A percentile compares a stretch with the other conserved stretches of the same genome.
phyloP scores from a whole-genome alignment of 2,888 invertebrate genomes.

The Germaria angustata region DNA sequence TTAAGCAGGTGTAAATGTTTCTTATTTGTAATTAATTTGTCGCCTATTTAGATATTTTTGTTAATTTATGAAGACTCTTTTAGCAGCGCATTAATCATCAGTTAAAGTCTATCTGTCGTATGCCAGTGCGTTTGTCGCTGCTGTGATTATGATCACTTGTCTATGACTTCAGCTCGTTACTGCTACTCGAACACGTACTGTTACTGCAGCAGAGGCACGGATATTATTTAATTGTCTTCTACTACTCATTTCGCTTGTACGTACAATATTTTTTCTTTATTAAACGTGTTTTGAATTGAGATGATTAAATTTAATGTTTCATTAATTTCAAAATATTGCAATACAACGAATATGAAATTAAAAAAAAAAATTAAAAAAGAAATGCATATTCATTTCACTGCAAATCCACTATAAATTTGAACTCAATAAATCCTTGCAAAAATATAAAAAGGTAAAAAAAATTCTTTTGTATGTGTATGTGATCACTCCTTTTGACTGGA shows the following conservation, averaged over 20 bases:
- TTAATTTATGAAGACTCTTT: conserved; percentile 27
- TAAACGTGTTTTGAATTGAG: conserved; percentile 36
- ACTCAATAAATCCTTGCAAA: no score
- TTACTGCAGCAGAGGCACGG: conserved; percentile 2
- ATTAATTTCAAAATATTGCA: conserved; percentile 38
- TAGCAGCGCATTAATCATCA: conserved; percentile 55
- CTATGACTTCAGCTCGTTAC: neutral
- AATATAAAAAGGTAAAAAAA: no score
- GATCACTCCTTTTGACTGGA: no score
- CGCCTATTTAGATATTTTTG: neutral
- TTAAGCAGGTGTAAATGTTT: conserved; percentile 1
- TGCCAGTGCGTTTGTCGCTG: neutral
- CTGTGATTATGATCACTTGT: neutral
- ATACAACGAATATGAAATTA: neutral
- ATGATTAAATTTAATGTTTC: conserved; percentile 2
- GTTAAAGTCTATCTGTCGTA: neutral
- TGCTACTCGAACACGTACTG: neutral
- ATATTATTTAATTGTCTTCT: conserved; percentile 12
- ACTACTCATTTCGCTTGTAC: neutral
- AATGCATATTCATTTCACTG: no score
- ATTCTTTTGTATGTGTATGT: no score
- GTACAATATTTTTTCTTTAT: neutral
- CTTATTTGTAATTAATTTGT: neutral
- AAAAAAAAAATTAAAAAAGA: neutral
- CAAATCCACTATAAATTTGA: no score